Percentiles rank a stretch among this genome's conserved stretches.
Conservation (phyloP, 2,888 invertebrate species). For the Linnaemya vulpina region DNA sequence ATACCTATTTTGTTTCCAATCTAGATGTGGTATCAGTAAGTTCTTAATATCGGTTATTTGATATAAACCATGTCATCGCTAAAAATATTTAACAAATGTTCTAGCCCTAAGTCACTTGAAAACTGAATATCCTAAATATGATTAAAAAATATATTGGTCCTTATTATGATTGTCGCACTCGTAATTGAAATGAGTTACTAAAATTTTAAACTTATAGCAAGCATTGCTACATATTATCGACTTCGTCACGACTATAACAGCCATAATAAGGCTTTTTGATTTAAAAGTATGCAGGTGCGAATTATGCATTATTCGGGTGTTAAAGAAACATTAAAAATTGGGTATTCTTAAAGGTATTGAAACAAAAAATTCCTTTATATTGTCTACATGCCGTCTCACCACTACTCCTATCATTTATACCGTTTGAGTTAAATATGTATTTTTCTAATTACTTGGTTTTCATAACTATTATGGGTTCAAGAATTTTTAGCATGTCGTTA, state of each 20-base stretch:
- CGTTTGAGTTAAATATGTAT: slow-evolving; percentile 31
- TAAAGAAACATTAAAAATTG: not conserved
- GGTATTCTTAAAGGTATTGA: not conserved
- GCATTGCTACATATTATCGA: too few species aligned
- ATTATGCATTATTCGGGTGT: not conserved
- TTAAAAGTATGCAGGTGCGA: not conserved
- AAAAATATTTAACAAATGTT: not conserved
- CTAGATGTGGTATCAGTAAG: too few species aligned
- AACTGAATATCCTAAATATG: not conserved
- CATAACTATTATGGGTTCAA: slow-evolving; percentile 83
- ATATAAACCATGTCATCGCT: too few species aligned
- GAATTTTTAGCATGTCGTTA: slow-evolving; percentile 83
- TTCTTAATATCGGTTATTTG: too few species aligned
- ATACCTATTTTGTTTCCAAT: too few species aligned
- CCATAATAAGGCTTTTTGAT: not conserved
- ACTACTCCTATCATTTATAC: slow-evolving; percentile 12
- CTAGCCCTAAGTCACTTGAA: not conserved
- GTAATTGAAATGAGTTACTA: too few species aligned
- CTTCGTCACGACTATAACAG: too few species aligned
- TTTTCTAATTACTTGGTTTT: slow-evolving; percentile 81
- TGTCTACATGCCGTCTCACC: slow-evolving; percentile 24
- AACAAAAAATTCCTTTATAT: slow-evolving; percentile 28
- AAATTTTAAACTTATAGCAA: too few species aligned
- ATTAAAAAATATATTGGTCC: not conserved
- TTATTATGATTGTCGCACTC: not conserved